A percentile compares a stretch with the other conserved stretches of the same genome.
Conservation (phyloP, 2,888 invertebrate species). For the Nomada hirtipes region DNA sequence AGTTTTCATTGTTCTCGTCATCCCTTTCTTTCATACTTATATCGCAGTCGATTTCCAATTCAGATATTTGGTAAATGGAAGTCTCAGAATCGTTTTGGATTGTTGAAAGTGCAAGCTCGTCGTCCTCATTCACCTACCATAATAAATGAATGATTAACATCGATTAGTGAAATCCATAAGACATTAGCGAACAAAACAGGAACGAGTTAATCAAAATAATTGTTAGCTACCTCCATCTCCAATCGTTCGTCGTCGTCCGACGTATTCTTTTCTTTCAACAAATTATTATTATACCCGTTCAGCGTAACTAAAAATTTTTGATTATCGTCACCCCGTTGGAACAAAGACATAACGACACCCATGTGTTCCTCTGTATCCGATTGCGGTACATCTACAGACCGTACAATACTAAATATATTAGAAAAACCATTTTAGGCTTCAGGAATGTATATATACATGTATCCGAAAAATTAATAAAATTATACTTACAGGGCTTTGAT, state of each 20-base stretch:
- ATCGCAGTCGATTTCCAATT: constrained; percentile 79
- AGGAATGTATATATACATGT: not conserved
- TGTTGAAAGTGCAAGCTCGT: constrained; percentile 75
- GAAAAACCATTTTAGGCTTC: constrained; percentile 39
- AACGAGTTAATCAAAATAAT: not conserved
- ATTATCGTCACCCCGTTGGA: constrained; percentile 81
- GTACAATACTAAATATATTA: constrained; percentile 59
- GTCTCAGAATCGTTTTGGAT: constrained; percentile 70
- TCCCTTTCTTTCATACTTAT: constrained; percentile 70
- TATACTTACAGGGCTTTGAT: constrained; percentile 77
- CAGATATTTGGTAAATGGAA: constrained; percentile 75
- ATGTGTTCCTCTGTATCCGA: constrained; percentile 80
- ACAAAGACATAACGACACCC: constrained; percentile 81
- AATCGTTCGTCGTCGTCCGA: constrained; percentile 79
- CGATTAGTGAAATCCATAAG: not conserved
- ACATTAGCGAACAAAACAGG: not conserved
- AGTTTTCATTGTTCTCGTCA: constrained; percentile 77
- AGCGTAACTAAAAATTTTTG: constrained; percentile 83
- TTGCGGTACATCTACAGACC: constrained; percentile 72
- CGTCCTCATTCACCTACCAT: constrained; percentile 79
- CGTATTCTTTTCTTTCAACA: constrained; percentile 73
- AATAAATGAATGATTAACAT: constrained; percentile 16
- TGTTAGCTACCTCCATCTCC: constrained; percentile 78
- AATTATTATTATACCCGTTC: constrained; percentile 81
- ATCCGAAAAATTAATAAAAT: not conserved